phyloP scores from a whole-genome alignment of 2,888 invertebrate genomes.

The Stramonita haemastoma region DNA sequence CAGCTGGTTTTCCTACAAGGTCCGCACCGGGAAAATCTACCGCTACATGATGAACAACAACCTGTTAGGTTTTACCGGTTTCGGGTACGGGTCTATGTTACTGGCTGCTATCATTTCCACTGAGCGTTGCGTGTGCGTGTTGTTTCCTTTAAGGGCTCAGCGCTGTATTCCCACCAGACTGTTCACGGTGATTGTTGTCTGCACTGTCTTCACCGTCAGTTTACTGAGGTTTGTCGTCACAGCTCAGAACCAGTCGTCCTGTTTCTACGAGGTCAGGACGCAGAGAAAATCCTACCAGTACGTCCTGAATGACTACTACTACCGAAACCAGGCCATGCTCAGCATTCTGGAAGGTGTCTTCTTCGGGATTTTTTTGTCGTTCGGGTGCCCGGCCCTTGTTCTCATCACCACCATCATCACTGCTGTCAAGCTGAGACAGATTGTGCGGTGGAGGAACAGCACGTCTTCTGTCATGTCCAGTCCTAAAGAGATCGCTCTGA shows the following conservation, averaged over 20 bases:
- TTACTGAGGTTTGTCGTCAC: constrained; percentile 30
- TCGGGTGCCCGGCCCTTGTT: constrained; percentile 17
- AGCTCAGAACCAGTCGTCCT: constrained; percentile 23
- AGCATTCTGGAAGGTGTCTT: constrained; percentile 19
- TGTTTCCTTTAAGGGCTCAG: constrained; percentile 22
- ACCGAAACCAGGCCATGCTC: constrained; percentile 12
- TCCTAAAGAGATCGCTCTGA: constrained; percentile 16
- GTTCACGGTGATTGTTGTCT: neutral
- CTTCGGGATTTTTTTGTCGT: constrained; percentile 20
- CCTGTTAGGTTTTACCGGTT: constrained; percentile 26
- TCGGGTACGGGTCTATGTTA: constrained; percentile 21
- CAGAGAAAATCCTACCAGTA: neutral
- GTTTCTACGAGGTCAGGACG: neutral
- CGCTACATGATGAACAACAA: constrained; percentile 34
- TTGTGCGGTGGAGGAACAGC: neutral
- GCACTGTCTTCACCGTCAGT: neutral
- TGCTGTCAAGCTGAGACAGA: neutral
- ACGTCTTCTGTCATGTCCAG: neutral
- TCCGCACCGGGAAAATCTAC: constrained; percentile 14
- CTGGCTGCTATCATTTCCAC: constrained; percentile 25
- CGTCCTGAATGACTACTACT: constrained; percentile 27
- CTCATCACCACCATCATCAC: constrained; percentile 30
- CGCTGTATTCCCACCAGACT: neutral
- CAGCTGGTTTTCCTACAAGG: constrained; percentile 7
- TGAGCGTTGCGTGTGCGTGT: constrained; percentile 32